These are phyloP conservation scores for Rhabdophis nuchalis DNA, from an alignment of 2,797 vertebrate species.

Conservation along the genomic window DNA sequence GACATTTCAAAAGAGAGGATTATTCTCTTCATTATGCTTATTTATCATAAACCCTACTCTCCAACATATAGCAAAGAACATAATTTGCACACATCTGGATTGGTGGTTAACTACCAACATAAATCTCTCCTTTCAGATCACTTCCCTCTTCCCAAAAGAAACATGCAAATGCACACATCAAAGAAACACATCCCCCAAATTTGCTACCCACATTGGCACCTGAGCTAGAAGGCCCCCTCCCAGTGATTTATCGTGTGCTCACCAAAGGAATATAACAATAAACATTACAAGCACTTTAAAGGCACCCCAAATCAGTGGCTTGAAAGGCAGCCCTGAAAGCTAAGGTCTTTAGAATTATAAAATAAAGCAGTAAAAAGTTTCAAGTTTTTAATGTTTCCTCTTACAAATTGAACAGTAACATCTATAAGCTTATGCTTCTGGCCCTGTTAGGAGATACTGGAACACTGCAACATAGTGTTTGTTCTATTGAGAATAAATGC, in stretches of 20 bases:
- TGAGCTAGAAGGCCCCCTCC: background rate
- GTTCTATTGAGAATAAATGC: background rate
- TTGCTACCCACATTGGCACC: background rate
- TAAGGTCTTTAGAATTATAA: background rate
- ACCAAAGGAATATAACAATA: background rate
- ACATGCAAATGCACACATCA: background rate
- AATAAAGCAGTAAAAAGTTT: background rate
- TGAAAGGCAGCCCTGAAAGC: background rate
- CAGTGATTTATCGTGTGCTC: background rate
- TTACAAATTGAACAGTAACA: background rate
- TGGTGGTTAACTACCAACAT: background rate
- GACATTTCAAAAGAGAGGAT: background rate
- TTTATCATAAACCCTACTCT: background rate
- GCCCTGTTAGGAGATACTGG: background rate
- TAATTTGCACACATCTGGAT: background rate
- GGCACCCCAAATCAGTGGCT: background rate
- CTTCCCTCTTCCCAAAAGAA: background rate
- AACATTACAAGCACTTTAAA: background rate
- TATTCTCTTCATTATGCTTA: background rate
- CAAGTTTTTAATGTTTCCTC: background rate
- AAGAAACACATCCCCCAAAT: background rate
- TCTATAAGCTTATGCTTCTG: background rate
- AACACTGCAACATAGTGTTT: background rate
- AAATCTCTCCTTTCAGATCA: background rate
- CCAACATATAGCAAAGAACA: background rate